Evolutionary conservation across 2,888 invertebrate genomes (phyloP), one percentile per base, ranked within the genome.

Genomic region (Hedychridium roseum): DNA sequence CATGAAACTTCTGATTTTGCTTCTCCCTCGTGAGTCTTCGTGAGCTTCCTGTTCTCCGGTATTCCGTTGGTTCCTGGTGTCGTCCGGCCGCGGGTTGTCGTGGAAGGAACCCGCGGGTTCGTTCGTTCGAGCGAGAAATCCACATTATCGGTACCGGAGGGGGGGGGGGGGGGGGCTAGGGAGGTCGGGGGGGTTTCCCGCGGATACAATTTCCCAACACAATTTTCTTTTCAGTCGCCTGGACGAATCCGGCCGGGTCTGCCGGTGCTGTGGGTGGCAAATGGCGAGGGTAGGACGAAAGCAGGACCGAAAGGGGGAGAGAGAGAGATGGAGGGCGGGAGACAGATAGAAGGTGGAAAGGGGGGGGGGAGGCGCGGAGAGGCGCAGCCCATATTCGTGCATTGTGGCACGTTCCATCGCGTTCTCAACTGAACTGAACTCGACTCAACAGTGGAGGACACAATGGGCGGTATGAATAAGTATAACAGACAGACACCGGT

Each of bases 391-490:
- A 76, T 75, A 76, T 77, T 76, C 75, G 72, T 70, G 74, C 74
- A 76, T 77, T 77, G 77, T 77, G 77, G 74, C 76, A 78, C 78
- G 78, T 78, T 76, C 77, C 78, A 77, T 78, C 78, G 77, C 76
- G 74, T 77, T 74, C 76, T 78, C 77, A 75, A 77, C 68, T 77
- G 76, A 78, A 78, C 76, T 76, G 78, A 73, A 77, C 76, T 72
- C 76, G 71, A 76, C 76, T 76, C 77, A 78, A 78, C 77, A 74
- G 71, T 72, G 72, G 72, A 75, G 76, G 76, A 73, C 74, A 77
- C 77, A 77, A 76, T 77, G 71, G 76, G 66, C 65, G 70, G 71
- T 73, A 76, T 76, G 78, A 78, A 78, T 78, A 78, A 78, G 77
- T 78, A 76, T 77, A 78, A 76, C 77, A 76, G 77, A 76, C 76